phyloP scores from a whole-genome alignment of 2,888 invertebrate genomes.

The Chrysolina americana region DNA sequence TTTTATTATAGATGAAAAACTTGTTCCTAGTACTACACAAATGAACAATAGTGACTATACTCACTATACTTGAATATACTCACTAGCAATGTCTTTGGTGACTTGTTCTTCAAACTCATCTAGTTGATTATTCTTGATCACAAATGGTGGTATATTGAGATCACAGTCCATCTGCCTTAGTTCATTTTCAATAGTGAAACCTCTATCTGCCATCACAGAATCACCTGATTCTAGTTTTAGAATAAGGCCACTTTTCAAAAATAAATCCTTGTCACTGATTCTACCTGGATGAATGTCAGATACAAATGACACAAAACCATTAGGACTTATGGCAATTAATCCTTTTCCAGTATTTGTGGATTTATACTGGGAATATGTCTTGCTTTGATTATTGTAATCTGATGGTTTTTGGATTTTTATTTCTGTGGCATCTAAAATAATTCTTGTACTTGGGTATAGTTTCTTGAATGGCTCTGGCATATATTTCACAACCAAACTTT shows the following conservation, averaged over 20 bases:
- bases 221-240: constrained; percentile 16
- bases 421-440: constrained; percentile 18
- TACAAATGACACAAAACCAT: constrained; percentile 27
- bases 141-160: constrained; percentile 24
- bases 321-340: constrained; percentile 21
- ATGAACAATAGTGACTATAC: too few species aligned
- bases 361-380: constrained; percentile 12
- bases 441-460: constrained; percentile 11
- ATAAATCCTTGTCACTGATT: constrained; percentile 18
- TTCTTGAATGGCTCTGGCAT: constrained; percentile 12
- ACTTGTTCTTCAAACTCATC: not conserved
- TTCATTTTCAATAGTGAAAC: constrained; percentile 24
- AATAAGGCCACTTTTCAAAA: constrained; percentile 20
- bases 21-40: not conserved
- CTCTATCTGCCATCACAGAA: constrained; percentile 28
- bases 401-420: constrained; percentile 9
- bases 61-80: too few species aligned
- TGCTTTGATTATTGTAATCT: constrained; percentile 8
- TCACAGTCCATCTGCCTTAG: constrained; percentile 15
- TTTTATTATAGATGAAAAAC: too few species aligned
- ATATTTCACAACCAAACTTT: not conserved
- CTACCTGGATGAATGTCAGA: constrained; percentile 24
- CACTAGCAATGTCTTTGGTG: constrained; percentile 24
- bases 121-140: constrained; percentile 3
- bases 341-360: constrained; percentile 24